phyloP scores from a whole-genome alignment of 2,888 invertebrate genomes.

The Drosophila aldrichi region DNA sequence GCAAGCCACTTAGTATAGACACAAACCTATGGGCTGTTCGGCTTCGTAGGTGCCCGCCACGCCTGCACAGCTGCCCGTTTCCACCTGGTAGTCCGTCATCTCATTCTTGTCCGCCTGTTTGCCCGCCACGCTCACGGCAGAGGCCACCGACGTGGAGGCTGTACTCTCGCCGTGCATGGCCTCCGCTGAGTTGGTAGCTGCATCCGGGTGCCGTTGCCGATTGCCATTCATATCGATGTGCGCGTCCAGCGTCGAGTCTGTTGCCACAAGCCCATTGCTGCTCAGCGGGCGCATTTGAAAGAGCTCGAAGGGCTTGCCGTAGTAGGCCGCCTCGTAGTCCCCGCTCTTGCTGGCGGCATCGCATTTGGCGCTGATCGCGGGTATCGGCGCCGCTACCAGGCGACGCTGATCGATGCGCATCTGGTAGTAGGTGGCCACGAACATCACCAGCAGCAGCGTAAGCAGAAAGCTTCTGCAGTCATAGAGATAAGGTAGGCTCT shows the following conservation, averaged over 20 bases:
- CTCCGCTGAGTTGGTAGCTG: conserved; percentile 12
- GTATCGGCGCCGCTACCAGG: conserved; percentile 62
- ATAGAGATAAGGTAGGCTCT: background rate
- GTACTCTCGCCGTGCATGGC: conserved; percentile 22
- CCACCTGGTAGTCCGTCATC: conserved; percentile 75
- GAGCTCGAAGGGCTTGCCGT: conserved; percentile 82
- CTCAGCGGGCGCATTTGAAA: conserved; percentile 84
- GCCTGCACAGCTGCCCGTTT: conserved; percentile 70
- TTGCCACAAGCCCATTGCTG: conserved; percentile 75
- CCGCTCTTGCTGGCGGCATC: conserved; percentile 77
- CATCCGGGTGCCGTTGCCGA: conserved; percentile 50
- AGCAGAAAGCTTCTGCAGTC: conserved; percentile 74
- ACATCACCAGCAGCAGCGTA: conserved; percentile 82
- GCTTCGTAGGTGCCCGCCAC: conserved; percentile 75
- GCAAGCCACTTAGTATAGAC: background rate
- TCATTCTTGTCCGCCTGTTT: conserved; percentile 56
- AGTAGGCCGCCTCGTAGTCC: conserved; percentile 64
- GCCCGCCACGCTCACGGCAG: conserved; percentile 21
- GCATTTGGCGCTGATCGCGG: conserved; percentile 78
- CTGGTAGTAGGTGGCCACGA: conserved; percentile 89
- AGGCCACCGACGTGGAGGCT: conserved; percentile 44
- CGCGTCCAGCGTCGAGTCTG: conserved; percentile 58
- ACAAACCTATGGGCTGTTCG: conserved; percentile 78
- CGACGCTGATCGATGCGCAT: conserved; percentile 84
- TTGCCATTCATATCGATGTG: conserved; percentile 81